Percentiles rank a stretch among this genome's conserved stretches.
phyloP scores from a whole-genome alignment of 2,888 invertebrate species.

The Rhynchonema sp. region DNA sequence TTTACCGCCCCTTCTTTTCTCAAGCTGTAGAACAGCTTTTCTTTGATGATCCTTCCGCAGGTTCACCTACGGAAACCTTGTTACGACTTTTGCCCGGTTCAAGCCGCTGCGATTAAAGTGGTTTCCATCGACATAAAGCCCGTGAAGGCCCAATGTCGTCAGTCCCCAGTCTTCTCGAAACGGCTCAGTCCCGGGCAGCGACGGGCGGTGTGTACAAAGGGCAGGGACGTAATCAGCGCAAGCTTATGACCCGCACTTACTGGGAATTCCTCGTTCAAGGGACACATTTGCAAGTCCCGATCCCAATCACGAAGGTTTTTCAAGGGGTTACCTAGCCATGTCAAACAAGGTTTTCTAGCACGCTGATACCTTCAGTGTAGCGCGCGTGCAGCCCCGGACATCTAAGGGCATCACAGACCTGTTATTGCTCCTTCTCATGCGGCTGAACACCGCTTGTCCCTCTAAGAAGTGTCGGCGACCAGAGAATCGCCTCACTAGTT shows the following conservation, averaged over 20 bases:
- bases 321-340: constrained; percentile 27
- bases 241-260: not conserved
- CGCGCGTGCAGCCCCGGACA: not conserved
- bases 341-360: constrained; percentile 30
- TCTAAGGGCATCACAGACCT: not conserved
- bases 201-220: not conserved
- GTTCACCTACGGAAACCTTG: not conserved
- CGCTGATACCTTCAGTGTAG: constrained; percentile 31
- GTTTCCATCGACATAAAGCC: not conserved
- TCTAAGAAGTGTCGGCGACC: constrained; percentile 33
- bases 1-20: not conserved
- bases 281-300: constrained; percentile 12
- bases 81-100: not conserved
- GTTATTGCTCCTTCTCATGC: not conserved
- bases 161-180: not conserved
- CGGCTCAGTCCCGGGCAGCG: not conserved
- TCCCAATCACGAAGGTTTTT: constrained; percentile 49
- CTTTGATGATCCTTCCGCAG: not conserved
- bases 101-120: not conserved
- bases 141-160: not conserved
- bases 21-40: not conserved
- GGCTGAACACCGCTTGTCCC: not conserved
- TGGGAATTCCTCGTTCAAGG: not conserved
- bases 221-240: not conserved
- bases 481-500: constrained; percentile 25